These are phyloP conservation scores for Synchiropus splendidus DNA, from an alignment of 2,113 vertebrate genomes.

Conservation along the genomic window DNA sequence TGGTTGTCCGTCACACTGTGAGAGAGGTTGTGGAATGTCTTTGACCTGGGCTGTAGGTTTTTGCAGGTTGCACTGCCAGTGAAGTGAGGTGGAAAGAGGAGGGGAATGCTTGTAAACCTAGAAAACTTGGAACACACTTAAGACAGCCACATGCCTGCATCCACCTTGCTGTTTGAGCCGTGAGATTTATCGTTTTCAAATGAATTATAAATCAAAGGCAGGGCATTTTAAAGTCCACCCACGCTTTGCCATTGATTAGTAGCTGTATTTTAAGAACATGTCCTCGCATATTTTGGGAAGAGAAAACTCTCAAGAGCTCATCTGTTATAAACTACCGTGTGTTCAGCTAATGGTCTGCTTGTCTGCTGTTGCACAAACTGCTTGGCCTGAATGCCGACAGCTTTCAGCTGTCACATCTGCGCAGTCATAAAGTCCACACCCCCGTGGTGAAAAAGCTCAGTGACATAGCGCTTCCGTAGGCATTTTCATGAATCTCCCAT, in stretches of 20 bases:
- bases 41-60: slow-evolving; percentile 11
- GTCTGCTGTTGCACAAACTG: slow-evolving; percentile 18
- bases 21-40: slow-evolving; percentile 24
- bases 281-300: too few species aligned
- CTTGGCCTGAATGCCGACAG: neutral
- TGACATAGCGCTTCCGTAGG: slow-evolving; percentile 54
- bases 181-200: slow-evolving; percentile 2
- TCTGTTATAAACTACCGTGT: too few species aligned
- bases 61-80: slow-evolving; percentile 15
- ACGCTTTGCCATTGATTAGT: neutral
- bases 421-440: slow-evolving; percentile 39
- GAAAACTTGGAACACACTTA: slow-evolving; percentile 26
- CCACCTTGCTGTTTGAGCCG: slow-evolving; percentile 2
- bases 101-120: slow-evolving; percentile 39
- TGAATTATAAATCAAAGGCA: slow-evolving; percentile 10
- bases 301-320: too few species aligned
- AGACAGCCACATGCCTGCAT: slow-evolving; percentile 21
- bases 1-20: slow-evolving; percentile 12
- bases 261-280: neutral
- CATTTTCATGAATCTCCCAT: slow-evolving; percentile 27
- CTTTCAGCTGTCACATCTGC: slow-evolving; percentile 55
- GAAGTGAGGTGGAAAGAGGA: slow-evolving; percentile 26
- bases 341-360: neutral
- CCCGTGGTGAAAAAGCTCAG: slow-evolving; percentile 36
- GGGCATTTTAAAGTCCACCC: slow-evolving; percentile 2